Base-by-base conservation (phyloP, 2,888 invertebrate species). In the Agrilus mali region DNA sequence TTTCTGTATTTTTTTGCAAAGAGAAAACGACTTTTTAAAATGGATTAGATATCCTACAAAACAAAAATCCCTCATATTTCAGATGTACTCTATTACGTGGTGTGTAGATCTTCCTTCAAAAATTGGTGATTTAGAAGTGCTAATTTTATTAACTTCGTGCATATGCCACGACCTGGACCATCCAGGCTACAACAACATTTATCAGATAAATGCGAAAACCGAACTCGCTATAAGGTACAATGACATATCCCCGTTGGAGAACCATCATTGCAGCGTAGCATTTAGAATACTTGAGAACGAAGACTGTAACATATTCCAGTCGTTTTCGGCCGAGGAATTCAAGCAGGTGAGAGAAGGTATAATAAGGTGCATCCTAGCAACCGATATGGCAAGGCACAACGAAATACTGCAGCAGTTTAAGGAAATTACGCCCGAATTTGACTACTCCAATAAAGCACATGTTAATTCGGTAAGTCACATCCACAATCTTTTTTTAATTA, bases 241-340 rank as follows among this genome's bases (percentile, higher is more conserved):
- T 66, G 86, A 87, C 69, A 86, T 86, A 59, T 86, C 86, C 41
- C 86, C 86, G 3, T 67, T 87, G 60, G 87, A 87, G 66, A 87
- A 87, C 66, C 87, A 87, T 64, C 87, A 87, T 62, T 86, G 86
- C 66, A 86, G 86, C 49, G 83, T 87, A 54, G 82, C 86, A 37
- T 87, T 87, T 66, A 78, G 84, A 48, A 77, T 87, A 52, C 71
- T 87, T 53, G 83, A 83, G 60, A 77, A 82, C 58, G 80, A 82
- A 43, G 83, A 85, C 59, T 83, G 83, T 65, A 87, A 87, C 65
- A 83, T 87, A 53, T 80, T 86, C 61, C 74, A 78, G 52, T 78
- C 80, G 55, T 72, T 85, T 55, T 72, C 71, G 52, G 67, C 72
- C 53, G 70, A 76, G 49, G 73, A 73, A 51, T 80, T 76, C 63